These are phyloP conservation scores for Anas platyrhynchos DNA, from an alignment of 2,113 vertebrate genomes.

Conservation along the genomic window DNA sequence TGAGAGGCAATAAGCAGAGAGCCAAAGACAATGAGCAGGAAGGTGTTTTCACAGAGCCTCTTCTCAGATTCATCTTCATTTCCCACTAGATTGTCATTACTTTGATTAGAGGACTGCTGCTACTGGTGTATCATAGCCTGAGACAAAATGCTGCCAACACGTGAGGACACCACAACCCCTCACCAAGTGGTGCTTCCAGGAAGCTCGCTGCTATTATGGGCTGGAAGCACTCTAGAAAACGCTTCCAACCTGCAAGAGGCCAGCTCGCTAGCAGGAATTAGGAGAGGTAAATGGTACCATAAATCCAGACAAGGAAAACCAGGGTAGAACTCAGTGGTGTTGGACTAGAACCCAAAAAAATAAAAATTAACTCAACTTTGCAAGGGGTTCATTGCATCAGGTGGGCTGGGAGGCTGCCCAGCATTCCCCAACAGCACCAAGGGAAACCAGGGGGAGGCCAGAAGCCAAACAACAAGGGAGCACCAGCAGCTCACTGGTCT, in stretches of 20 bases:
- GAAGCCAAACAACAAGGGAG: background rate
- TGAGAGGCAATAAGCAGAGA: background rate
- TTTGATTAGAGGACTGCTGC: background rate
- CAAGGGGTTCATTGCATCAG: background rate
- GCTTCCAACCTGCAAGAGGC: background rate
- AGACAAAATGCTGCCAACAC: background rate
- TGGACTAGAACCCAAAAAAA: background rate
- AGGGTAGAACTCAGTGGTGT: background rate
- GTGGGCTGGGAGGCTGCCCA: background rate
- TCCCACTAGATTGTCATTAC: background rate
- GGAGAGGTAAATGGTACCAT: background rate
- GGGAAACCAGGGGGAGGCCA: background rate
- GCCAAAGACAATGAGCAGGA: background rate
- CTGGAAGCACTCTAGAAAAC: background rate
- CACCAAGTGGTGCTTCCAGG: background rate
- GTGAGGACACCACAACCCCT: rapidly evolving
- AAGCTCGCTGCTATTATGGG: background rate
- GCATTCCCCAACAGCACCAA: background rate
- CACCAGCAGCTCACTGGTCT: rapidly evolving
- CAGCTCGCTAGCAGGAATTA: background rate
- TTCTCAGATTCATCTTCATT: background rate
- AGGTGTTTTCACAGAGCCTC: background rate
- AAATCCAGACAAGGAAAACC: background rate
- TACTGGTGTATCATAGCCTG: background rate
- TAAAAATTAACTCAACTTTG: background rate